Percentiles rank a stretch among this genome's conserved stretches.
These are phyloP conservation scores for Fabriciana adippe DNA, from an alignment of 2,888 invertebrate species.

Conservation along the genomic window DNA sequence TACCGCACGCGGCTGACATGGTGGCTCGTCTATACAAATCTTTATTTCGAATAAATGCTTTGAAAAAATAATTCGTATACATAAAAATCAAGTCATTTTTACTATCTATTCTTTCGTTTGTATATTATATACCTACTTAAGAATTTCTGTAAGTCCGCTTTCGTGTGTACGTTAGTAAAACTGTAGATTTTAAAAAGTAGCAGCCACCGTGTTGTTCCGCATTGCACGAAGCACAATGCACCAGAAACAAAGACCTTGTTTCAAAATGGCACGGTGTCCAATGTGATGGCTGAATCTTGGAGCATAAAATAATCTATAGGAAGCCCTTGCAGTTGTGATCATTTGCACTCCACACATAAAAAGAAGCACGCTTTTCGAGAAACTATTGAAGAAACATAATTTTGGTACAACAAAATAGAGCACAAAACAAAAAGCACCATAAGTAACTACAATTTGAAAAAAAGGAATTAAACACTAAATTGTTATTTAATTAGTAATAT, in stretches of 20 bases:
- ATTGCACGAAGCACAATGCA: slow-evolving; percentile 40
- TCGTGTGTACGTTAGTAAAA: not conserved
- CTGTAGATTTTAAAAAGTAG: slow-evolving; percentile 25
- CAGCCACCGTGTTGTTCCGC: slow-evolving; percentile 62
- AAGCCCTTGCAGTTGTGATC: not conserved
- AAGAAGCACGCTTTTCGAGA: slow-evolving; percentile 29
- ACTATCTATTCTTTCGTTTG: no score
- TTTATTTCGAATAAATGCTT: not conserved
- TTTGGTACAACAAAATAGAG: no score
- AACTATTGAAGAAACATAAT: not conserved
- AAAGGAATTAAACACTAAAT: no score
- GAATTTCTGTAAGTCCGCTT: no score
- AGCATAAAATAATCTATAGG: not conserved
- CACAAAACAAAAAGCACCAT: no score
- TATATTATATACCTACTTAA: no score
- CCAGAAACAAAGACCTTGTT: slow-evolving; percentile 23
- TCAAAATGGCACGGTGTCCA: slow-evolving; percentile 19
- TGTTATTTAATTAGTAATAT: no score
- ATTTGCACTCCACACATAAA: slow-evolving; percentile 20
- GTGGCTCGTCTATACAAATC: slow-evolving; percentile 57
- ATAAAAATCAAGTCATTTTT: no score
- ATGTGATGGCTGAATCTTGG: slow-evolving; percentile 10
- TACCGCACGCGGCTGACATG: slow-evolving; percentile 65
- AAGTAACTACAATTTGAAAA: no score
- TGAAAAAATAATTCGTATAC: no score